Evolutionary conservation across 2,797 vertebrate species (phyloP).

Genomic region (Fratercula arctica): DNA sequence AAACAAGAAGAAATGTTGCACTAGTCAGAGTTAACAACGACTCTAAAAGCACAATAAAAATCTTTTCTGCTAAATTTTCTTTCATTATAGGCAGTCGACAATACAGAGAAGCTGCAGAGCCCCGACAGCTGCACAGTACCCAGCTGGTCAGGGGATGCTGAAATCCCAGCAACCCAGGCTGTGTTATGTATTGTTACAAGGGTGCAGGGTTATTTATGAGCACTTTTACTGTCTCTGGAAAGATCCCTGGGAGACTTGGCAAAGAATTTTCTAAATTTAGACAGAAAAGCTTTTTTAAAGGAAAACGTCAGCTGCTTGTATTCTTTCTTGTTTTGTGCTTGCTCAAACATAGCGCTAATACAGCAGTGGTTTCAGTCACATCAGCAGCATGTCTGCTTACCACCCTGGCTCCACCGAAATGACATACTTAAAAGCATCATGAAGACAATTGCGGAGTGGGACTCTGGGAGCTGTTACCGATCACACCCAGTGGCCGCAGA

Average conservation of each 20-base stretch:
- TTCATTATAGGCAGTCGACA: not conserved
- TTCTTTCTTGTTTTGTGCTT: constrained; percentile 6
- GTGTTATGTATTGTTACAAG: constrained; percentile 14
- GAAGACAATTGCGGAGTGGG: not conserved
- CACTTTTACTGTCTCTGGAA: constrained; percentile 31
- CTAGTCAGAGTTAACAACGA: not conserved
- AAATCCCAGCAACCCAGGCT: constrained; percentile 54
- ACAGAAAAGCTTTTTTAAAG: constrained; percentile 40
- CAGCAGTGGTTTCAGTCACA: not conserved
- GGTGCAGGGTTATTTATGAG: constrained; percentile 44
- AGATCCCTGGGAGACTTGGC: constrained; percentile 39
- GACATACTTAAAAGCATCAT: not conserved
- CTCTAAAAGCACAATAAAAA: not conserved
- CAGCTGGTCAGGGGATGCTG: constrained; percentile 40
- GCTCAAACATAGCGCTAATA: not conserved
- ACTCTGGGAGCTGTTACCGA: not conserved
- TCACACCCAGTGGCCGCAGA: accelerated
- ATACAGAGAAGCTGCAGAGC: not conserved
- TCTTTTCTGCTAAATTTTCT: not conserved
- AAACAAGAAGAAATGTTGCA: not conserved
- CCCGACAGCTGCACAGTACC: constrained; percentile 41
- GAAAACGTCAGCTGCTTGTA: constrained; percentile 16
- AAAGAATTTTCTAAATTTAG: constrained; percentile 61
- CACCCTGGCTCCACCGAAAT: not conserved
- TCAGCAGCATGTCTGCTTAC: not conserved